Percentiles rank a stretch among this genome's conserved stretches.
These are phyloP conservation scores for Bergia sp. DNA, from an alignment of 92 coral and sea anemone species.

Conservation along the genomic window DNA sequence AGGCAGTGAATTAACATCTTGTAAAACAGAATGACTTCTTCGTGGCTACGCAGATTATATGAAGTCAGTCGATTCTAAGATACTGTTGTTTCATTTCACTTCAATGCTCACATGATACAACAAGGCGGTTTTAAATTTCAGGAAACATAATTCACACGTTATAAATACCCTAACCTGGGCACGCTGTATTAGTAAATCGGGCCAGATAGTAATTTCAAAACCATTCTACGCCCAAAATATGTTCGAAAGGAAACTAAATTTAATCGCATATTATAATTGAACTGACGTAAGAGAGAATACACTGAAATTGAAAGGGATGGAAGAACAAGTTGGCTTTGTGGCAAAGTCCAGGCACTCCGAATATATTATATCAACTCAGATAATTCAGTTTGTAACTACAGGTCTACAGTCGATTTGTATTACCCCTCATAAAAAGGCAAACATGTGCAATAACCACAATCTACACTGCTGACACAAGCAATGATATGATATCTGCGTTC, in stretches of 20 bases:
- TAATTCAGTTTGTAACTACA: background rate
- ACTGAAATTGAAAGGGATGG: background rate
- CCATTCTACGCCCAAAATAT: background rate
- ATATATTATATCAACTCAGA: background rate
- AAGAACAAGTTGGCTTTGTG: background rate
- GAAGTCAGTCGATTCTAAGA: background rate
- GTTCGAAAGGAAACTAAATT: background rate
- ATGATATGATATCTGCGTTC: background rate
- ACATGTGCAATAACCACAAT: background rate
- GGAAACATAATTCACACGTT: background rate
- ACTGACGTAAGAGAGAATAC: background rate
- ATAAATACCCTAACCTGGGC: background rate
- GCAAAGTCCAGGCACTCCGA: background rate
- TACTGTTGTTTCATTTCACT: background rate
- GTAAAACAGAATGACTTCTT: background rate
- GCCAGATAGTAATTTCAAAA: background rate
- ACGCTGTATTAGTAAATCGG: background rate
- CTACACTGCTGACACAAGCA: background rate
- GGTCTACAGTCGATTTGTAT: background rate
- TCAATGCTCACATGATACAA: background rate
- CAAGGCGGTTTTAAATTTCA: conserved; percentile 9
- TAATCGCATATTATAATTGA: background rate
- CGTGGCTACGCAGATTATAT: background rate
- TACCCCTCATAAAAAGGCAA: background rate
- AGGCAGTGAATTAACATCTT: too few relatives aligned